These are phyloP conservation scores for Nycticryphes semicollaris DNA, from an alignment of 2,113 vertebrate genomes.

Conservation along the genomic window DNA sequence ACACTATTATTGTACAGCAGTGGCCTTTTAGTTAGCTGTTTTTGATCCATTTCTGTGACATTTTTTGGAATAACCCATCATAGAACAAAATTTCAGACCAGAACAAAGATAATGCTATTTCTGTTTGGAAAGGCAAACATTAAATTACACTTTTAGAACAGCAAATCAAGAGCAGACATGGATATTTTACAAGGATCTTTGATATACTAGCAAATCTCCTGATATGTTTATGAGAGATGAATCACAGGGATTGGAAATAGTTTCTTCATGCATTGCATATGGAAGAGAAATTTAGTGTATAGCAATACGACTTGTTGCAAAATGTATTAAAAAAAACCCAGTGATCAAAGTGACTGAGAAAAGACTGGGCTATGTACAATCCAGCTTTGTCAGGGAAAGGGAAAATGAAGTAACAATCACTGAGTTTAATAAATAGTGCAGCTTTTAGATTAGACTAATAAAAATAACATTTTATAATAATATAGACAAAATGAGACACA, in stretches of 20 bases:
- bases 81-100: neutral
- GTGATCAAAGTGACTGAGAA: neutral
- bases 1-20: neutral
- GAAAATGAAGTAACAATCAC: neutral
- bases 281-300: neutral
- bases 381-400: neutral
- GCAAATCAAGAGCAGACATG: neutral
- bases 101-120: neutral
- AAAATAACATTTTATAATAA: neutral
- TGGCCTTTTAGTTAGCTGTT: neutral
- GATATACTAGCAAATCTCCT: neutral
- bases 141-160: neutral
- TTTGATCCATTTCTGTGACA: neutral
- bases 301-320: neutral
- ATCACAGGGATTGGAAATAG: no score
- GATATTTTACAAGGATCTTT: neutral
- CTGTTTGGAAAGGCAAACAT: neutral
- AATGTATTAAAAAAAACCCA: neutral
- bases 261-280: neutral
- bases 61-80: neutral
- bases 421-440: neutral
- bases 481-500: neutral
- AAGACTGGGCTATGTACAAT: neutral
- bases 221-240: neutral
- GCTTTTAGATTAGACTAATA: neutral